Percentiles rank a stretch among this genome's conserved stretches.
These are phyloP conservation scores for Pocota personata DNA, from an alignment of 2,888 invertebrate species.

Conservation along the genomic window DNA sequence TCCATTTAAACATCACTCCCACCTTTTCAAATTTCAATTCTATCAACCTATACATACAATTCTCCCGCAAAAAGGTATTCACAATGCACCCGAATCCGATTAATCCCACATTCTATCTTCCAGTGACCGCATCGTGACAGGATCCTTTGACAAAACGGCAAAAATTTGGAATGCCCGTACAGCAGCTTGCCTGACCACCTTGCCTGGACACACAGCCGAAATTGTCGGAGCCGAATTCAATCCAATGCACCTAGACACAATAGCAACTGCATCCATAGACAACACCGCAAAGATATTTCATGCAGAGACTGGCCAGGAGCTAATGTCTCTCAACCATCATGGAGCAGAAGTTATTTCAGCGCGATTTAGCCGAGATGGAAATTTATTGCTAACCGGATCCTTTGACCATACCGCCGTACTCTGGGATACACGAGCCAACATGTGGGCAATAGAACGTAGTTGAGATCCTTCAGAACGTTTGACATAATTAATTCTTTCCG, in stretches of 20 bases:
- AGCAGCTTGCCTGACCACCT: slow-evolving; percentile 87
- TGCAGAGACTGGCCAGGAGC: slow-evolving; percentile 86
- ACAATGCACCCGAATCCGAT: background rate
- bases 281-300: slow-evolving; percentile 89
- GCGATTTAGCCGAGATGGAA: slow-evolving; percentile 88
- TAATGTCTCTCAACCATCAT: slow-evolving; percentile 87
- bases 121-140: slow-evolving; percentile 89
- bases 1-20: no score
- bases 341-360: slow-evolving; percentile 90
- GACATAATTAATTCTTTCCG: slow-evolving; percentile 12
- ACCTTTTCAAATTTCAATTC: no score
- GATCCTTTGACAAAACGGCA: slow-evolving; percentile 91
- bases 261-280: slow-evolving; percentile 91
- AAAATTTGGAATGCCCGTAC: slow-evolving; percentile 88
- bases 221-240: slow-evolving; percentile 89
- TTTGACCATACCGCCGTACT: slow-evolving; percentile 90
- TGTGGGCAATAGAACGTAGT: slow-evolving; percentile 81
- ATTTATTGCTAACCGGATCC: slow-evolving; percentile 89
- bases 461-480: background rate
- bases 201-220: slow-evolving; percentile 90
- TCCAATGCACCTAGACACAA: slow-evolving; percentile 85
- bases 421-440: slow-evolving; percentile 88
- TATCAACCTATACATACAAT: background rate
- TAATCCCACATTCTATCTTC: slow-evolving; percentile 50
- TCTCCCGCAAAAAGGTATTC: no score